Base-by-base conservation (phyloP, 2,888 invertebrate species). In the Tineola bisselliella region DNA sequence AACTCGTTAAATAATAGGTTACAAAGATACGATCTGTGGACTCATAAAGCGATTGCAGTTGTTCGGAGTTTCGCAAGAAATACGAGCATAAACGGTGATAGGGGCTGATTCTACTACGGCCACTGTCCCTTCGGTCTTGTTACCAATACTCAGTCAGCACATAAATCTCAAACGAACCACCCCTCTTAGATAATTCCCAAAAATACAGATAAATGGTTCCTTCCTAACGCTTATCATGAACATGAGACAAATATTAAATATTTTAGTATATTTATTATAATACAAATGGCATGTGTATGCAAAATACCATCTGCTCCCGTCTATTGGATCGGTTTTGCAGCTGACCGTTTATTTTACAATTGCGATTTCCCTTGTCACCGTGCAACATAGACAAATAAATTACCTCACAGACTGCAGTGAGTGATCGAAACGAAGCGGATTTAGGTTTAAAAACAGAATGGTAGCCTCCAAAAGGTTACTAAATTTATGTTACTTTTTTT, bases 151-250 rank as follows among this genome's bases (percentile, higher is more conserved):
- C 74, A 79, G 81, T 82, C 81, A 73, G 78, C 81, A 81, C 76
- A 86, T 86, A 86, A 86, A 86, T 86, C 86, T 84, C 76, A 65
- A 79, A 76, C 86, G 84, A n/a, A 25, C 17, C 60, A 48, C 60
- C 60, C 44, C 44, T 44, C 60, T 44, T 60, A 19, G 11, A 18
- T 44, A 25, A 25, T 60, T 48, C 25, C 19, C 25, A 44, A 44
- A 58, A 60, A 60, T 60, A 60, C 48, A 60, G 48, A 60, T 60
- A 60, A 48, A 60, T 44, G 60, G 44, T 19, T n/a, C 15, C 38
- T 38, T 38, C 25, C 25, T 25, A 25, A 6, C 25, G 25, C 25
- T 25, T 25, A 25, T 25, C 25, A 25, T 25, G 25, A 25, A 25
- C n/a, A 25, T 25, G 25, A 6, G 25, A 25, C 25, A n/a, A n/a